Evolutionary conservation across 2,113 vertebrate species (phyloP).

Genomic region (Turdus rufiventris): DNA sequence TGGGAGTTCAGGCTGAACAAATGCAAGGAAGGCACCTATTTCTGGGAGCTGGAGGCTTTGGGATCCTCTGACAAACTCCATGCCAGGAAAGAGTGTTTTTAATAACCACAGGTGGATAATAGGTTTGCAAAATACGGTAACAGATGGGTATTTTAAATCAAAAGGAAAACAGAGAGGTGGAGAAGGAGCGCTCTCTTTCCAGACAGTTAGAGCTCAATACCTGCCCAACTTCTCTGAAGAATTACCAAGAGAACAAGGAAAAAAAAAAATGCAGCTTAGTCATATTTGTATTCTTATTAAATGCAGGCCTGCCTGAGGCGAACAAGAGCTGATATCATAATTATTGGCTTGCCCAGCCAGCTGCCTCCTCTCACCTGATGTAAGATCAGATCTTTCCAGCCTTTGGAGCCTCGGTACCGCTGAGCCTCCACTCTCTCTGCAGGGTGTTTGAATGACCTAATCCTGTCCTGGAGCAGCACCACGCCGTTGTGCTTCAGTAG

Average conservation of each 20-base stretch:
- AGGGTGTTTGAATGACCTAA: slow-evolving; percentile 66
- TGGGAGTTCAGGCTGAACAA: not conserved
- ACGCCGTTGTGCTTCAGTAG: slow-evolving; percentile 82
- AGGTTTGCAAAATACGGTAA: slow-evolving; percentile 33
- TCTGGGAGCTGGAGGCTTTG: not conserved
- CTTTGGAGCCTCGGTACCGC: slow-evolving; percentile 51
- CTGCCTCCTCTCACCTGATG: slow-evolving; percentile 82
- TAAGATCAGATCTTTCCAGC: slow-evolving; percentile 69
- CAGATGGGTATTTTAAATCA: slow-evolving; percentile 40
- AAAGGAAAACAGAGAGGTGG: slow-evolving; percentile 39
- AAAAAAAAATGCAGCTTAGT: slow-evolving; percentile 76
- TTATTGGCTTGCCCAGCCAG: slow-evolving; percentile 79
- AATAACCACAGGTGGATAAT: slow-evolving; percentile 45
- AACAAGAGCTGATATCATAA: slow-evolving; percentile 82
- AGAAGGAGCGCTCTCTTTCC: slow-evolving; percentile 3
- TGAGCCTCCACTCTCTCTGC: slow-evolving; percentile 64
- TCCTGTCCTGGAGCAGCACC: slow-evolving; percentile 70
- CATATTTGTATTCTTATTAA: slow-evolving; percentile 73
- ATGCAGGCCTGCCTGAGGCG: slow-evolving; percentile 75
- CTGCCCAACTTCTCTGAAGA: slow-evolving; percentile 68
- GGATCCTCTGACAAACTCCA: not conserved
- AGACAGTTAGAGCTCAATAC: slow-evolving; percentile 70
- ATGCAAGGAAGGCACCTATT: not conserved
- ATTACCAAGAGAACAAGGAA: slow-evolving; percentile 56
- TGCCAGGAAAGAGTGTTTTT: slow-evolving; percentile 14